Base-by-base conservation (phyloP, 2,113 vertebrate species). In the Bagarius yarrelli region DNA sequence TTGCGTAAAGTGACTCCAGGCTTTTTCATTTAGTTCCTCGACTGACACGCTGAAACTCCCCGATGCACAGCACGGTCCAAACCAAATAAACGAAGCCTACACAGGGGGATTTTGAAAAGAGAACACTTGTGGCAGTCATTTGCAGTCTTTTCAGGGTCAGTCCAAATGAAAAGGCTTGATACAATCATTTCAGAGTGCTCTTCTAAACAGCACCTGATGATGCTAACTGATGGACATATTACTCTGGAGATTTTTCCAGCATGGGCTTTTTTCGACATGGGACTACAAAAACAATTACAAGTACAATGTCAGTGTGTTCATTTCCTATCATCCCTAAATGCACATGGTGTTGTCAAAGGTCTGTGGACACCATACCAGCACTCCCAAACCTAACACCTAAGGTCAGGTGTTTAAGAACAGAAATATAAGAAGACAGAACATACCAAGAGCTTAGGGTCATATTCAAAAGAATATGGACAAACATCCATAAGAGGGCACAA, bases 1-100 rank as follows among this genome's bases (percentile, higher is more conserved):
- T 59, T 59, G 73, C 55, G 59, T 59, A 34, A 40, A 76, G 73
- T 76, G 55, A 40, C 73, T 76, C 30, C 73, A 76, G 73, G 73
- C 73, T 76, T 76, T 76, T 76, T 76, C 55, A 76, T 76, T 76
- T 76, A 25, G 73, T 76, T 55, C 73, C 11, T 25, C n/a, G 14
- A 16, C 55, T 59, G 55, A 55, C 34, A 59, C 40, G 32, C 55
- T 59, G 73, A 44, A 59, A 57, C 55, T 76, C 73, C 73, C 73
- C 9, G 32, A 76, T 76, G 73, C 55, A 40, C 23, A 76, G 21
- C 59, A 55, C 55, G 59, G 73, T 59, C 73, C 73, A 59, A 44
- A 76, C 8, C 73, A 59, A 76, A 76, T 76, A 76, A 76, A 21
- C 15, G 23, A 59, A 59, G 34, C 14, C 34, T 59, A 59, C 73